Conservation (phyloP, 2,797 vertebrate genomes). For the Zenarchopterus dispar region DNA sequence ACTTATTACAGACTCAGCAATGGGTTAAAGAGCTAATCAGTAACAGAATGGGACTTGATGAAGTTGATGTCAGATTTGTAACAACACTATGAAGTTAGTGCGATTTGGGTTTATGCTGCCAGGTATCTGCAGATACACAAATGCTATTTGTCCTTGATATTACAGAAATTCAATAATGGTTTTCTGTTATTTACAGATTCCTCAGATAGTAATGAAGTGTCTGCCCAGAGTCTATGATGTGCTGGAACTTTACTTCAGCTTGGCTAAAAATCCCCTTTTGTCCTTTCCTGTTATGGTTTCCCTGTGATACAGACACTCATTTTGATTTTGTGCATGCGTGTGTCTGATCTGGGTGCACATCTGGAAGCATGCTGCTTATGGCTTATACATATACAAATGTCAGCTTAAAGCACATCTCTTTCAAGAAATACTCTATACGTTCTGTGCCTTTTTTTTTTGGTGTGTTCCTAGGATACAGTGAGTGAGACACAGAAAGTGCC, state of each 20-base stretch:
- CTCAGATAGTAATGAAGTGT: conserved; percentile 63
- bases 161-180: conserved; percentile 9
- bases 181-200: conserved; percentile 43
- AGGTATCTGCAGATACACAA: conserved; percentile 9
- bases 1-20: conserved; percentile 49
- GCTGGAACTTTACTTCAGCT: conserved; percentile 40
- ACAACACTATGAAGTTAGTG: neutral
- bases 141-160: neutral
- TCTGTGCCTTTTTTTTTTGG: conserved; percentile 22
- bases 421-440: conserved; percentile 16
- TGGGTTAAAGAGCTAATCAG: conserved; percentile 39
- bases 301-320: conserved; percentile 54
- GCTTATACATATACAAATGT: conserved; percentile 55
- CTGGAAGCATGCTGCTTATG: conserved; percentile 59
- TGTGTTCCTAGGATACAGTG: neutral
- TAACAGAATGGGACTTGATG: conserved; percentile 30
- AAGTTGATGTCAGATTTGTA: conserved; percentile 20
- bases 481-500: conserved; percentile 2
- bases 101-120: neutral
- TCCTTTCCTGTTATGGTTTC: conserved; percentile 73
- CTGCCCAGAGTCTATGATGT: conserved; percentile 33
- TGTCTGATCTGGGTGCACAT: conserved; percentile 67
- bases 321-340: conserved; percentile 39
- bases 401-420: conserved; percentile 41
- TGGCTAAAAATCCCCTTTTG: conserved; percentile 20